Base-by-base conservation (phyloP, 2,113 vertebrate genomes). In the Verasper variegatus region DNA sequence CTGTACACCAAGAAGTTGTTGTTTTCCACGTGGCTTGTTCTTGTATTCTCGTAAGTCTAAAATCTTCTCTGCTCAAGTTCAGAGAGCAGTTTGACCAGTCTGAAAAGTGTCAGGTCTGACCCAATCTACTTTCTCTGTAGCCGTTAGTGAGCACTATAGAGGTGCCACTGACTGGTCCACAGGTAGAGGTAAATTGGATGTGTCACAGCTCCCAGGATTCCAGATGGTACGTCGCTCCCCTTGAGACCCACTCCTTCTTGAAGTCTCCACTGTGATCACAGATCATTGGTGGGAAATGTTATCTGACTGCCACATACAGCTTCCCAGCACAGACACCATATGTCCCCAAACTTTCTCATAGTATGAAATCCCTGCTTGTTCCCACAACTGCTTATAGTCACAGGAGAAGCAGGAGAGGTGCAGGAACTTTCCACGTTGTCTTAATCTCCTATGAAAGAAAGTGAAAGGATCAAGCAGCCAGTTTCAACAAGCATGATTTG, bases 181-280 rank as follows among this genome's bases (percentile, higher is more conserved):
- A 88, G 85, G 85, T 87, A 88, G 87, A 90, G 76, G 86, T 78
- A 92, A 90, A 93, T 91, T 92, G 85, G 81, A 92, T 88, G 67
- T 92, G 92, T 91, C 88, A 88, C 72, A 72, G 77, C 76, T 87
- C 54, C 40, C 71, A 47, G 31, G 68, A 64, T 66, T 91, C 88
- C 92, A 94, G 92, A 91, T 93, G 90, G 91, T 78, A 56, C 27
- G 78, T 75, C 40, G 76, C 87, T 90, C 68, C 89, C 86, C 71
- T 83, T 82, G 82, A 82, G 86, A 89, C 81, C 42, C 74, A 81
- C 72, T 69, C 66, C 81, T 71, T 84, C 68, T 71, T 45, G 12
- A 78, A 76, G 76, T 72, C 75, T 81, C 77, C 76, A 54, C 79
- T 83, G 88, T 77, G 78, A 87, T 84, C 79, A 67, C 40, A 84